phyloP scores from a whole-genome alignment of 2,888 invertebrate genomes.

The Melinopterus prodromus region DNA sequence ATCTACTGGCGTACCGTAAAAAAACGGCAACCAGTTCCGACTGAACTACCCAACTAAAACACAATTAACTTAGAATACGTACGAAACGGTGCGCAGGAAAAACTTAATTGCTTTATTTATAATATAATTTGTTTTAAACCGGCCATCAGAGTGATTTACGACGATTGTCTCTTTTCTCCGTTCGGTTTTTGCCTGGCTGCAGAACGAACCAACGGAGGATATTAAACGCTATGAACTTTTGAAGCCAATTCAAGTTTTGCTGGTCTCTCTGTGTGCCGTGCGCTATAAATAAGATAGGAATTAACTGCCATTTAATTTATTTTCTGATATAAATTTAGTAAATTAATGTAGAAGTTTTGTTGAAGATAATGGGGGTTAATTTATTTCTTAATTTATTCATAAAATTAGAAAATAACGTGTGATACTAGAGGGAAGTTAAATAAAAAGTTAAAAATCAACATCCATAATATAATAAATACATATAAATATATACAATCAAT shows the following conservation, averaged over 20 bases:
- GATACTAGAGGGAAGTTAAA: no score
- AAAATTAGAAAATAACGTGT: no score
- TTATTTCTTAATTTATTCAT: no score
- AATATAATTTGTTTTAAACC: slow-evolving; percentile 40
- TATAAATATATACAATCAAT: no score
- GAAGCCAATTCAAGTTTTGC: neutral
- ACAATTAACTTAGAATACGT: slow-evolving; percentile 40
- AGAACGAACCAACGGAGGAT: neutral
- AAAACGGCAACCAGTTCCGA: slow-evolving; percentile 37
- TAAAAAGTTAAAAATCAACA: no score
- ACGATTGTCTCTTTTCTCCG: slow-evolving; percentile 28
- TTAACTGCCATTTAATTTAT: neutral
- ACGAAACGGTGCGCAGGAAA: slow-evolving; percentile 34
- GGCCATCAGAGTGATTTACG: slow-evolving; percentile 37
- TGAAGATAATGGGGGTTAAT: no score
- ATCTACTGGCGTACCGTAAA: slow-evolving; percentile 33
- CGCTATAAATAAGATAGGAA: neutral
- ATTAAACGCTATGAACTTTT: neutral
- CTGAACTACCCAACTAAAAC: slow-evolving; percentile 39
- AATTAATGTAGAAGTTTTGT: no score
- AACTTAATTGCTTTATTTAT: slow-evolving; percentile 41
- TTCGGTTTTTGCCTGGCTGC: slow-evolving; percentile 16
- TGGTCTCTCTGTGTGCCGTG: neutral
- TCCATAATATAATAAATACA: no score
- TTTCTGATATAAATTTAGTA: no score